Evolutionary conservation across 2,888 invertebrate genomes (phyloP).

Genomic region (Cryptosula pallasiana): DNA sequence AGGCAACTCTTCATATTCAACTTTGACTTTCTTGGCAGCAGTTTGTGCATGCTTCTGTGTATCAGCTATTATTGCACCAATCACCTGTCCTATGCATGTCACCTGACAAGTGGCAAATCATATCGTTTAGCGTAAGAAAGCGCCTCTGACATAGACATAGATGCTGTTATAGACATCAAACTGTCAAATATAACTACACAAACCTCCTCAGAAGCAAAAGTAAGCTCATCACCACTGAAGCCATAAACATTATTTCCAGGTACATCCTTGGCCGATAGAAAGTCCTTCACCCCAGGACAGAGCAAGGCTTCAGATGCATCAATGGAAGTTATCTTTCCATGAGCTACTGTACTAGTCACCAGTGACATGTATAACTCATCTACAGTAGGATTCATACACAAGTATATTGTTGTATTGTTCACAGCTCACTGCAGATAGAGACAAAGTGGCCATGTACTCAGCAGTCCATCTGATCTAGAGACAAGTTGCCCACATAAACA

Average conservation of each 20-base stretch:
- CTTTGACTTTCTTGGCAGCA: conserved; percentile 73
- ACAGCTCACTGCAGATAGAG: neutral
- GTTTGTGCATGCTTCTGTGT: conserved; percentile 74
- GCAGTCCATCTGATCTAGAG: too few relatives aligned
- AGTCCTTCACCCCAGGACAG: conserved; percentile 72
- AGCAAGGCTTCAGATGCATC: conserved; percentile 68
- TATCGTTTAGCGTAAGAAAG: too few relatives aligned
- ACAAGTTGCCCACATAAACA: too few relatives aligned
- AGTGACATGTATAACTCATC: conserved; percentile 72
- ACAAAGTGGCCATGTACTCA: too few relatives aligned
- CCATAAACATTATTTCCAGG: conserved; percentile 56
- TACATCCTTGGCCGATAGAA: conserved; percentile 71
- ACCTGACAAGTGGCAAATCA: too few relatives aligned
- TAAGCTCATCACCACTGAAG: conserved; percentile 67
- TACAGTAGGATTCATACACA: too few relatives aligned
- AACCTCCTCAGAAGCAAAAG: conserved; percentile 72
- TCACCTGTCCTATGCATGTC: conserved; percentile 69
- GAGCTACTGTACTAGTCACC: conserved; percentile 71
- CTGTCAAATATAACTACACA: neutral
- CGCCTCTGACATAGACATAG: too few relatives aligned
- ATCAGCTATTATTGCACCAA: conserved; percentile 75
- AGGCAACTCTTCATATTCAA: conserved; percentile 74
- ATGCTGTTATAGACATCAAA: too few relatives aligned
- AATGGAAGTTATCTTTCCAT: conserved; percentile 70
- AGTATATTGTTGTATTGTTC: neutral